phyloP scores from a whole-genome alignment of 2,888 invertebrate species.

The Yponomeuta sedellus region DNA sequence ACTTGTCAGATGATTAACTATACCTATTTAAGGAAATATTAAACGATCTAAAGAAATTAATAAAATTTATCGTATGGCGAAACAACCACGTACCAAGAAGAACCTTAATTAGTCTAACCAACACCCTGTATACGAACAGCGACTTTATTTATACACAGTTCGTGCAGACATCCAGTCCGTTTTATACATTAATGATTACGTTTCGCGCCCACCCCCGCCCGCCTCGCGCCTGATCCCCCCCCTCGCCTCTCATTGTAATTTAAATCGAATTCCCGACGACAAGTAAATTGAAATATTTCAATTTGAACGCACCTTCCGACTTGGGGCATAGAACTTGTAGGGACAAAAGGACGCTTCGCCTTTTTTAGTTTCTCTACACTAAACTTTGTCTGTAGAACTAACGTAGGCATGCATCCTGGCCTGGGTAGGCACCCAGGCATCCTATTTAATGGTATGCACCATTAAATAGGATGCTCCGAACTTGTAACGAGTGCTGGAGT shows the following conservation, averaged over 20 bases:
- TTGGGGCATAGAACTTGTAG: not conserved
- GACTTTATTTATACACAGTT: conserved; percentile 29
- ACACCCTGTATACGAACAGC: conserved; percentile 19
- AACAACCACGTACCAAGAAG: too few species aligned
- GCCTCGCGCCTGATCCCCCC: conserved; percentile 23
- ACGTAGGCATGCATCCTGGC: too few species aligned
- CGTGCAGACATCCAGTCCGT: conserved; percentile 49
- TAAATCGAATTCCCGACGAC: conserved; percentile 72
- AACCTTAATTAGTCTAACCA: not conserved
- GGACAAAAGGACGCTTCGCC: not conserved
- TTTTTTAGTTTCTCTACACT: not conserved
- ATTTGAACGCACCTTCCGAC: conserved; percentile 59
- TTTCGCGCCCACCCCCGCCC: conserved; percentile 21
- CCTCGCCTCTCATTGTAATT: conserved; percentile 63
- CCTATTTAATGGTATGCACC: too few species aligned
- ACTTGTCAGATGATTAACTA: too few species aligned
- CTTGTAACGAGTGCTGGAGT: too few species aligned
- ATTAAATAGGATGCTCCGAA: too few species aligned
- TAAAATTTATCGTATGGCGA: too few species aligned
- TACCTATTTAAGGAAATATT: too few species aligned
- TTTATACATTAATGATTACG: conserved; percentile 64
- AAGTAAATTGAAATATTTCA: conserved; percentile 74
- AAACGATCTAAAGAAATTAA: too few species aligned
- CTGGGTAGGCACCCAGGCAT: too few species aligned
- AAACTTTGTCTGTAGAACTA: too few species aligned